Evolutionary conservation across 2,113 vertebrate genomes (phyloP), one percentile per base, ranked within the genome.

Genomic region (Spheniscus mendiculus): DNA sequence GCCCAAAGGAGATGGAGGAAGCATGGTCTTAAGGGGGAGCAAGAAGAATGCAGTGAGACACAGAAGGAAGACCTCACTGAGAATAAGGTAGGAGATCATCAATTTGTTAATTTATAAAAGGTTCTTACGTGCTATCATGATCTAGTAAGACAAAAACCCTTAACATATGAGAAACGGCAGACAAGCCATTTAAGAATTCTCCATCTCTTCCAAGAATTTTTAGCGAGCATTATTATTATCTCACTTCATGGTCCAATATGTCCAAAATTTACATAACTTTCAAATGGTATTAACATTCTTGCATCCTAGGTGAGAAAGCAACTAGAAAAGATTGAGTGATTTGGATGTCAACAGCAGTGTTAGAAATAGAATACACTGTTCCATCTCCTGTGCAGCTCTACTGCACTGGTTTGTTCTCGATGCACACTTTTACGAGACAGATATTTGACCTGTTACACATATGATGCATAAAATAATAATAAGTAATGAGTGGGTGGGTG

Each of bases 401-500:
- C 47, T 6, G 1, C 61, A 23, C 16, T 3, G 1, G 30, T 18
- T 90, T 0, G 2, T 58, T 87, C 82, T 45, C 16, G 0, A 0
- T 49, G 49, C 42, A 61, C 61, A 73, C 77, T 94, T 96, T 85
- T 94, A 91, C 5, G 0, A 96, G 87, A 66, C 84, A 95, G 89
- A 95, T 91, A 93, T 90, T 96, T 97, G 95, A 96, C 95, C 96
- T 95, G 89, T 85, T 91, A 84, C 87, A 87, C 77, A n/a, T 84
- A 84, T 89, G 88, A 95, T 70, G 77, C 94, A 85, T 94, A 59
- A 96, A 96, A 94, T 81, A 91, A 66, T 78, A 66, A 66, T 86
- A 94, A 96, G 83, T 56, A 95, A 85, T 49, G 87, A 96, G 94
- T 87, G 84, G 89, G 94, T 53, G 89, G 94, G 91, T 97, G 95